These are phyloP conservation scores for Motacilla tschutschensis DNA, from an alignment of 2,113 vertebrate species.

Conservation along the genomic window DNA sequence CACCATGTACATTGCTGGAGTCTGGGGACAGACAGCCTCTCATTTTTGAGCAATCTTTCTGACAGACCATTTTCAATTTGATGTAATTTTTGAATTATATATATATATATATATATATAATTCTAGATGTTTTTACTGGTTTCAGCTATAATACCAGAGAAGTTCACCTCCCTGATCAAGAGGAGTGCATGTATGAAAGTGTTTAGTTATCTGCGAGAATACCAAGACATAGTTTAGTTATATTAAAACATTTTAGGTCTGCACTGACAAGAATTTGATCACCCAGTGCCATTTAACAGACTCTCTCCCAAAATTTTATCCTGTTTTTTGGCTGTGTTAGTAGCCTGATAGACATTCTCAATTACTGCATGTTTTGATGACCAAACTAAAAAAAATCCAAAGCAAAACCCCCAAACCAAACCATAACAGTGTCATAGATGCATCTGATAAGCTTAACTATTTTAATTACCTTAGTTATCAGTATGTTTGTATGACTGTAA, in stretches of 20 bases:
- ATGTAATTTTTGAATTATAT: not conserved
- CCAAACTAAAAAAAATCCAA: not conserved
- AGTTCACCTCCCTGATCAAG: not conserved
- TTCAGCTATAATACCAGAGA: not conserved
- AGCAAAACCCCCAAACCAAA: not conserved
- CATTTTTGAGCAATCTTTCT: not conserved
- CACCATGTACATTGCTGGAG: not conserved
- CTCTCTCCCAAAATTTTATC: not conserved
- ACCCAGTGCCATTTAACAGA: not conserved
- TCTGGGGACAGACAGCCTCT: not conserved
- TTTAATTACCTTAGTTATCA: not conserved
- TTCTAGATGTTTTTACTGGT: not conserved
- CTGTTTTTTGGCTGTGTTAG: not conserved
- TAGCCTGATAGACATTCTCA: not conserved
- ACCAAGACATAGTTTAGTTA: not conserved
- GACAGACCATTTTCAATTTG: not conserved
- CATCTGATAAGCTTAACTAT: not conserved
- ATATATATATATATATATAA: no score
- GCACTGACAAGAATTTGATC: not conserved
- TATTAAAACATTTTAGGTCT: not conserved
- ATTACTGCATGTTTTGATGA: not conserved
- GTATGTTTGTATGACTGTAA: not conserved
- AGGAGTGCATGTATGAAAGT: not conserved
- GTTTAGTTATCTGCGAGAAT: not conserved
- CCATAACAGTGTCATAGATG: not conserved